A percentile compares a stretch with the other conserved stretches of the same genome.
Conservation (phyloP, 1,140 invertebrate species). For the Caerostris darwini region DNA sequence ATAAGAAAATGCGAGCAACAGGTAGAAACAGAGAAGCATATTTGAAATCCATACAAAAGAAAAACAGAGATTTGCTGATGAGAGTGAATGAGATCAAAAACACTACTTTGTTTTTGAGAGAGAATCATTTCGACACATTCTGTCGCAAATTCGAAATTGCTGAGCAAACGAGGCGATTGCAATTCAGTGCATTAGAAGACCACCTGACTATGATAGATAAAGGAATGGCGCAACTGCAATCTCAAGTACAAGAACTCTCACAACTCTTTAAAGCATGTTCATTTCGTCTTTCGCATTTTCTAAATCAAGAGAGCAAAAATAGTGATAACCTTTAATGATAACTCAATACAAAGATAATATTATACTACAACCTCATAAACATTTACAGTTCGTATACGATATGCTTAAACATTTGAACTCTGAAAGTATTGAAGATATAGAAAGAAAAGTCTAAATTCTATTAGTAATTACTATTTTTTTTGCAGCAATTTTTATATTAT, state of each 20-base stretch:
- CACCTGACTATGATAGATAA: not conserved
- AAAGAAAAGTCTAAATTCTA: too few species aligned
- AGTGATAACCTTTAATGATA: too few species aligned
- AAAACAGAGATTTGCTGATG: slow-evolving; percentile 25
- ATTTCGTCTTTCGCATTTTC: too few species aligned
- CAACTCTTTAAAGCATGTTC: not conserved
- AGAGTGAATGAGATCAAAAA: slow-evolving; percentile 42
- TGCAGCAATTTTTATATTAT: too few species aligned
- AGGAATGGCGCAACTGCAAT: not conserved
- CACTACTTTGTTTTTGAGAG: slow-evolving; percentile 32
- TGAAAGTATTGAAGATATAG: too few species aligned
- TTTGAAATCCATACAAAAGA: slow-evolving; percentile 13
- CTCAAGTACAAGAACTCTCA: not conserved
- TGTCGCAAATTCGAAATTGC: slow-evolving; percentile 29
- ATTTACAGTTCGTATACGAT: too few species aligned
- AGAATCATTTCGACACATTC: slow-evolving; percentile 24
- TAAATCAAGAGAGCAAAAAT: too few species aligned
- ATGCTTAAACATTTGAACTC: too few species aligned
- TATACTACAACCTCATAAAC: too few species aligned
- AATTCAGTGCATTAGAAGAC: not conserved
- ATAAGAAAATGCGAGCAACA: slow-evolving; percentile 30
- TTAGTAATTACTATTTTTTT: too few species aligned
- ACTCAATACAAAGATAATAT: too few species aligned
- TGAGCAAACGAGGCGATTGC: not conserved
- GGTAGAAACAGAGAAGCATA: slow-evolving; percentile 11